Conservation (phyloP, 2,113 vertebrate genomes). For the Coregonus clupeaformis region DNA sequence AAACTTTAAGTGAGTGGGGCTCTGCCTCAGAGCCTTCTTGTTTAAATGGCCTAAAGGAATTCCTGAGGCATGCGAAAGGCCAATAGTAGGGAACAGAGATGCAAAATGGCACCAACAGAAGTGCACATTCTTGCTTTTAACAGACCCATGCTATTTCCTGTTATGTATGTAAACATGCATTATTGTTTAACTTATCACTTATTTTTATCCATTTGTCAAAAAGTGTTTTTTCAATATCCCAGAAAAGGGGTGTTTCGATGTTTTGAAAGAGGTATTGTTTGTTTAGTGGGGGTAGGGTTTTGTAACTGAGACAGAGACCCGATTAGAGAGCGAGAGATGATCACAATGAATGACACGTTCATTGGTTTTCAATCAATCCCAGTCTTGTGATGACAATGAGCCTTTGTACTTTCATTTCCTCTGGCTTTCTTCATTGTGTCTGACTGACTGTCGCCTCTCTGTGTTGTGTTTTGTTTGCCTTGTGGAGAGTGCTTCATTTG, state of each 20-base stretch:
- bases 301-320: background rate
- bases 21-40: conserved; percentile 19
- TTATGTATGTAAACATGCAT: conserved; percentile 24
- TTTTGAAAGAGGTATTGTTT: conserved; percentile 9
- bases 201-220: conserved; percentile 6
- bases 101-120: conserved; percentile 4
- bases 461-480: conserved; percentile 28
- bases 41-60: conserved; percentile 50
- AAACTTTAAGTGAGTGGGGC: conserved; percentile 35
- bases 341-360: conserved; percentile 14
- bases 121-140: conserved; percentile 24
- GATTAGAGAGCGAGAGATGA: conserved; percentile 8
- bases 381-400: conserved; percentile 7
- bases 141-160: conserved; percentile 18
- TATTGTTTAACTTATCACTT: too few relatives aligned
- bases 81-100: conserved; percentile 1
- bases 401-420: background rate
- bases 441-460: conserved; percentile 12
- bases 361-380: conserved; percentile 8
- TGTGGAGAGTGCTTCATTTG: conserved; percentile 28
- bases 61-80: conserved; percentile 38
- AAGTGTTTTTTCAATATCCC: conserved; percentile 24
- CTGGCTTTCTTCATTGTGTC: background rate
- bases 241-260: background rate
- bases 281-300: conserved; percentile 3